Conservation (phyloP, 2,113 vertebrate species). For the Machaerirhynchus nigripectus region DNA sequence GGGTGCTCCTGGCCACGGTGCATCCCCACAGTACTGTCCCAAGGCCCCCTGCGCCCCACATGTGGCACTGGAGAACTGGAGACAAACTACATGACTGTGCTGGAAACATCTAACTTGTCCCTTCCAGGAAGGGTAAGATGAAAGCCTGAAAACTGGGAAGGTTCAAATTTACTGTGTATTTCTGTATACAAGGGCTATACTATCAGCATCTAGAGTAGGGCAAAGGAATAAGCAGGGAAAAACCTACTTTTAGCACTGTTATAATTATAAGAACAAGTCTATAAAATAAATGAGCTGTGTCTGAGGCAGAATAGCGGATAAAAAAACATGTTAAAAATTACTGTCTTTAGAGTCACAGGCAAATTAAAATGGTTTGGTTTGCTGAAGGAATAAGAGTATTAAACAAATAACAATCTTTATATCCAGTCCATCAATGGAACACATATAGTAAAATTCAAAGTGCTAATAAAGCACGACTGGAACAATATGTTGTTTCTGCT, state of each 20-base stretch:
- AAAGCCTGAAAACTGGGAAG: not conserved
- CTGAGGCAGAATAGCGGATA: not conserved
- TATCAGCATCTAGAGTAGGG: not conserved
- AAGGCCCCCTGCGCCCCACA: too few species aligned
- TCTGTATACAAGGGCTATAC: not conserved
- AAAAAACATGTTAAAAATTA: conserved; percentile 4
- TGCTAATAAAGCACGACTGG: not conserved
- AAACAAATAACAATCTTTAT: conserved; percentile 7
- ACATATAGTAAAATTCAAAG: not conserved
- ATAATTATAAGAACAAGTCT: not conserved
- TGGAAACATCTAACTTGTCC: not conserved
- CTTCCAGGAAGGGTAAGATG: not conserved
- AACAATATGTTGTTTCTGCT: not conserved
- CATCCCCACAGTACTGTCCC: not conserved
- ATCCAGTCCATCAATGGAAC: not conserved
- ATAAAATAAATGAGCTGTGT: not conserved
- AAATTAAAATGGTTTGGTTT: conserved; percentile 7
- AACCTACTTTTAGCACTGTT: not conserved
- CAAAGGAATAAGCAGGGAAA: not conserved
- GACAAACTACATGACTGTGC: not conserved
- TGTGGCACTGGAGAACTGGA: not conserved
- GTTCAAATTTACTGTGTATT: not conserved
- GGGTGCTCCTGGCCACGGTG: not conserved
- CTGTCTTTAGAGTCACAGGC: not conserved
- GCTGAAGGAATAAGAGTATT: not conserved